These are phyloP conservation scores for Sapayoa aenigma DNA, from an alignment of 2,113 vertebrate species.

Conservation along the genomic window DNA sequence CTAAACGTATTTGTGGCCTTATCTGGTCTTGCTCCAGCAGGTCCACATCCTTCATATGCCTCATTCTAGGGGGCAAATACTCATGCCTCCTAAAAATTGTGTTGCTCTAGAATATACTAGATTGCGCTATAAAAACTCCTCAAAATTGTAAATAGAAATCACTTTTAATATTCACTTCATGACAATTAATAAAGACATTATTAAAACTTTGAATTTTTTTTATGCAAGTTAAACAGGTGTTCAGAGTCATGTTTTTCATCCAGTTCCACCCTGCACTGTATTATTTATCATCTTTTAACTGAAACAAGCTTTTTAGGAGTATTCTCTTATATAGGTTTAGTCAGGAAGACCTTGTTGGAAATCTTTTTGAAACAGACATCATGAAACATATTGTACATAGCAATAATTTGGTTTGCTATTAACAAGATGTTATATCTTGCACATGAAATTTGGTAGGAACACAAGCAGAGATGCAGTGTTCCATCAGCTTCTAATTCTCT, in stretches of 20 bases:
- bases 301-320: not conserved
- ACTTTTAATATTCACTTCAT: not conserved
- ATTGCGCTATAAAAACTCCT: rapidly evolving
- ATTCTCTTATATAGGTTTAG: not conserved
- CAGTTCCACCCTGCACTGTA: not conserved
- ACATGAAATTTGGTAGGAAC: not conserved
- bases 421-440: not conserved
- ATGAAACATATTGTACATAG: not conserved
- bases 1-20: not conserved
- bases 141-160: not conserved
- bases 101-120: not conserved
- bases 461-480: not conserved
- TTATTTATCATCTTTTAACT: not conserved
- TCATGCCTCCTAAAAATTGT: not conserved
- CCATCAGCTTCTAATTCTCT: not conserved
- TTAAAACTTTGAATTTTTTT: not conserved
- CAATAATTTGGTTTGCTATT: not conserved
- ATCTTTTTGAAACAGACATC: not conserved
- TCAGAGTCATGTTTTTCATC: not conserved
- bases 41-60: not conserved
- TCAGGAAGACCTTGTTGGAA: not conserved
- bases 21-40: not conserved
- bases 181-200: not conserved
- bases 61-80: not conserved
- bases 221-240: not conserved